phyloP scores from a whole-genome alignment of 2,888 invertebrate genomes.

The Mamestra brassicae region DNA sequence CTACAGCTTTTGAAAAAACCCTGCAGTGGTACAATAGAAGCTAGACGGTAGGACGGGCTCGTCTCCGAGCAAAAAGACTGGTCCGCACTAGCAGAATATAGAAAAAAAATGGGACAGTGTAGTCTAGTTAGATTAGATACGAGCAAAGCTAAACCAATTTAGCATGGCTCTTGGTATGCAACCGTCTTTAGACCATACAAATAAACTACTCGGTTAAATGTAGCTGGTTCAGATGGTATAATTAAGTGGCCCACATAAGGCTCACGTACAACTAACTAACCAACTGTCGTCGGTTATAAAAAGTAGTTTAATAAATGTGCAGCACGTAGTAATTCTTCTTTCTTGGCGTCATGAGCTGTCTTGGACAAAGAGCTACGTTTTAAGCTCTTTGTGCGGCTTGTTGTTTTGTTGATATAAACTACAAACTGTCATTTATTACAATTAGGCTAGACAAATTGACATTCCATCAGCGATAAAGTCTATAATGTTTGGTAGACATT shows the following conservation, averaged over 20 bases:
- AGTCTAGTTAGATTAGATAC: background rate
- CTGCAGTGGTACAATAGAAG: background rate
- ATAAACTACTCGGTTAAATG: conserved; percentile 41
- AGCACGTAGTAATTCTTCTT: conserved; percentile 27
- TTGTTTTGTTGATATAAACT: background rate
- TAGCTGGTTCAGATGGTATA: conserved; percentile 33
- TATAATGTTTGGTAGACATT: too few relatives aligned
- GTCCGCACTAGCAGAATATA: too few relatives aligned
- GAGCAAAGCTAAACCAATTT: background rate
- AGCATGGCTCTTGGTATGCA: background rate
- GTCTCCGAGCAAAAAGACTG: too few relatives aligned
- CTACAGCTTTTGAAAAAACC: background rate
- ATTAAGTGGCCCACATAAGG: conserved; percentile 45
- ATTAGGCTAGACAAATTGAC: background rate
- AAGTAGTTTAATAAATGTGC: conserved; percentile 47
- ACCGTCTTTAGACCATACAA: conserved; percentile 20
- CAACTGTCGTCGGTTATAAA: conserved; percentile 41
- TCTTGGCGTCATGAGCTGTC: conserved; percentile 25
- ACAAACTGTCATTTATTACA: background rate
- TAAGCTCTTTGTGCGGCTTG: background rate
- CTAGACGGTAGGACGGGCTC: background rate
- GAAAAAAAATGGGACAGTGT: background rate
- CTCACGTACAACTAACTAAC: conserved; percentile 44
- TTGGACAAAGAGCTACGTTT: conserved; percentile 15
- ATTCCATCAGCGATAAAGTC: too few relatives aligned